Percentiles rank a stretch among this genome's conserved stretches.
Evolutionary conservation across 2,113 vertebrate genomes (phyloP).

Genomic region (Pomatostomus ruficeps): DNA sequence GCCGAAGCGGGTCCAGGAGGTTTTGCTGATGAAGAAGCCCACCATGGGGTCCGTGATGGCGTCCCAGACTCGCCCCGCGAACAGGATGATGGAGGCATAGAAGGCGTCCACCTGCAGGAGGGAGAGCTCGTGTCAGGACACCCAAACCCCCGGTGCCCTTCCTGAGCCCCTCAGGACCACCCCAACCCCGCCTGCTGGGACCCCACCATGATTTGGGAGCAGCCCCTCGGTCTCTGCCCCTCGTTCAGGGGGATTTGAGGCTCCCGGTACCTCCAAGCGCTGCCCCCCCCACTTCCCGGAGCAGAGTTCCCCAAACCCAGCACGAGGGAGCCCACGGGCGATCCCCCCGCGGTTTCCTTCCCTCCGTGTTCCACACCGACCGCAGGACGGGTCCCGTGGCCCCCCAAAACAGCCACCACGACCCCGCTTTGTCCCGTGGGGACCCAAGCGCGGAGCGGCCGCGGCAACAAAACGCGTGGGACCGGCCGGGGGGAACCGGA

Average conservation of each 20-base stretch:
- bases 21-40: conserved; percentile 91
- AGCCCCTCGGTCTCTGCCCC: rapidly evolving
- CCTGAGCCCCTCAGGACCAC: not conserved
- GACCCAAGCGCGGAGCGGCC: not conserved
- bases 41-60: conserved; percentile 90
- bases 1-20: conserved; percentile 81
- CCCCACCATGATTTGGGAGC: not conserved
- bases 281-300: rapidly evolving
- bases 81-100: conserved; percentile 90
- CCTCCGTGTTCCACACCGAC: not conserved
- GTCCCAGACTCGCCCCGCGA: conserved; percentile 90
- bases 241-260: rapidly evolving
- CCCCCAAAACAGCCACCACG: not conserved
- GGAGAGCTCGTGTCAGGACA: not conserved
- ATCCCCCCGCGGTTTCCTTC: not conserved
- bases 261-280: rapidly evolving
- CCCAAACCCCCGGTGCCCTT: rapidly evolving
- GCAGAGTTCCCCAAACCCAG: not conserved
- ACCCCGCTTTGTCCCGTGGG: not conserved
- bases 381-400: rapidly evolving
- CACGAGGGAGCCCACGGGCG: not conserved
- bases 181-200: rapidly evolving
- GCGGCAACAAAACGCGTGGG: not conserved
- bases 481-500: not conserved
- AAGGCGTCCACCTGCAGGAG: conserved; percentile 79